Base-by-base conservation (phyloP, 2,113 vertebrate species). In the Oncorhynchus mykiss region DNA sequence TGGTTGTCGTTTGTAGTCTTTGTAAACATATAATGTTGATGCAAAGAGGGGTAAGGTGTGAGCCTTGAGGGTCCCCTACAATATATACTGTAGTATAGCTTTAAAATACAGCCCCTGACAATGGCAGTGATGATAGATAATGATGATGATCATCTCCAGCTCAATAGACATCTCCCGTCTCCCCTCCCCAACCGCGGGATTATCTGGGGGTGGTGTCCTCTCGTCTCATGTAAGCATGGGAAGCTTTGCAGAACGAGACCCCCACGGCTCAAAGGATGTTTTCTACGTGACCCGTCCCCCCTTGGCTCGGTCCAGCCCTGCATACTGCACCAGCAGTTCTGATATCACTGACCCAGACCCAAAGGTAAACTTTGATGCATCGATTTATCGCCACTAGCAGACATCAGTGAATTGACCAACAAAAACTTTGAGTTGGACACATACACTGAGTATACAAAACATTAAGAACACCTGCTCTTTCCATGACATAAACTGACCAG, bases 311-410 rank as follows among this genome's bases (percentile, higher is more conserved):
- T 98, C 97, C 54, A 97, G 96, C 31, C 97, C 97, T 0, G 97
- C 97, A 0, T 98, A 98, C 89, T 98, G 97, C 92, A 98, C 97
- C 0, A 98, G 97, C 93, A 97, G 97, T 93, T 98, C 97, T 0
- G 97, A 98, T 91, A 97, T 98, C 88, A 98, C 97, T 0, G 97
- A 97, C 67, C 97, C 97, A 0, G 96, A 97, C 85, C 96, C 95
- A 25, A 97, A 97, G 94, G 93, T 94, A 81, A 2, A 11, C 18
- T 13, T 18, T 54, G 39, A 45, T 45, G 16, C 51, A 18, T 54
- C 51, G 13, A 54, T 54, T 16, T 16, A 18, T 18, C 14, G 51
- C 51, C 16, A 1, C 11, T 51, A 51, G 12, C 12, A 14, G 49
- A 13, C 49, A 13, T 1, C 13, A 51, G 4, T 51, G 3, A 51